Base-by-base conservation (phyloP, 2,113 vertebrate species). In the Corydoras sp. region DNA sequence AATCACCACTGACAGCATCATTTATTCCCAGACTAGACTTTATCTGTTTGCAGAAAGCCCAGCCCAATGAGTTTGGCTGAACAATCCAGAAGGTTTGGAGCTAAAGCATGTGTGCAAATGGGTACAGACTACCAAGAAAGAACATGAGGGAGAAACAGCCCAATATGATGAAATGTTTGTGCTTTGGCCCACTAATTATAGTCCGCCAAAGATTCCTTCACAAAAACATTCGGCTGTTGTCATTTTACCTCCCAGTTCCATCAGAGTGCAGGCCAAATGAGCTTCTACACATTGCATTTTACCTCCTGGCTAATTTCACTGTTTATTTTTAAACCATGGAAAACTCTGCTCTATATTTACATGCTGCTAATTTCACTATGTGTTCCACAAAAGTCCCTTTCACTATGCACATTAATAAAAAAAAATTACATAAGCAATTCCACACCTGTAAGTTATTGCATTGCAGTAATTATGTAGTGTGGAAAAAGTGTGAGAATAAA, bases 71-170 rank as follows among this genome's bases (percentile, higher is more conserved):
- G 55, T 62, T 68, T 64, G 72, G 60, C 75, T 74, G 75, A 75
- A 65, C 55, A 59, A 50, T 69, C 32, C 7, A 14, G 70, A 64
- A 73, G 71, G 63, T 60, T 67, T 31, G 9, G 59, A 63, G 48
- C 14, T 55, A 75, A 75, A 75, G 77, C 77, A 68, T 68, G 78
- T 77, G 75, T 62, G 72, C 74, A 77, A 72, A 76, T 76, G 65
- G 68, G 58, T 55, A 68, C 53, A 12, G 13, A n/a, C 30, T 18
- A 53, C 59, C 60, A 9, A 30, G 48, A 49, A 58, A 48, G 9
- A 69, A 60, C 15, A 60, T 62, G 62, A 66, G 32, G 54, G 63
- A 63, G 65, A 69, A 76, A 62, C 69, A 62, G 69, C 50, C 58
- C 58, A 61, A 35, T 59, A 35, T 72, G 65, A 75, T 76, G 73